These are phyloP conservation scores for Drosophila niveifrons DNA, from an alignment of 2,888 invertebrate species.

Conservation along the genomic window DNA sequence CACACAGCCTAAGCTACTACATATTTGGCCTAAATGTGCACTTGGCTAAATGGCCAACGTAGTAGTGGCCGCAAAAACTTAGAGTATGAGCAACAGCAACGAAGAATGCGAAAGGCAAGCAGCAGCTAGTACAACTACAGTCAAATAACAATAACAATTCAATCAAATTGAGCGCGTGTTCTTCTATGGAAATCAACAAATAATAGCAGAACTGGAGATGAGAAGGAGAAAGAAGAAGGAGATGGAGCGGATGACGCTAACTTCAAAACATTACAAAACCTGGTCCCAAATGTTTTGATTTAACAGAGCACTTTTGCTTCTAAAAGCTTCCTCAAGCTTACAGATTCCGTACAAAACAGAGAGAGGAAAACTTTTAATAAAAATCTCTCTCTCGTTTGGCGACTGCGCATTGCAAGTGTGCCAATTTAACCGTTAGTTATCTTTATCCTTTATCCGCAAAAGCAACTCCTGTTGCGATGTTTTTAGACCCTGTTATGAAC, in stretches of 20 bases:
- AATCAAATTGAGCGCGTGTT: constrained; percentile 69
- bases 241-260: not conserved
- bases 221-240: too few species aligned
- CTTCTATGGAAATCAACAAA: constrained; percentile 64
- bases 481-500: not conserved
- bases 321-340: constrained; percentile 16
- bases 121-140: constrained; percentile 36
- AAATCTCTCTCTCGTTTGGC: constrained; percentile 12
- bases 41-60: constrained; percentile 62
- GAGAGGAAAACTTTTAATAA: not conserved
- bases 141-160: constrained; percentile 73
- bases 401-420: constrained; percentile 47
- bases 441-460: constrained; percentile 18
- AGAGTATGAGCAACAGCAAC: constrained; percentile 19
- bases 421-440: constrained; percentile 64
- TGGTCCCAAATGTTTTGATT: constrained; percentile 64
- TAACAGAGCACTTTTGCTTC: constrained; percentile 32
- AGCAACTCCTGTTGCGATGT: constrained; percentile 14
- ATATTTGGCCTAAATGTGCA: constrained; percentile 71
- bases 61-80: constrained; percentile 49
- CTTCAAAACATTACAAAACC: constrained; percentile 45
- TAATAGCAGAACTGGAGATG: constrained; percentile 21
- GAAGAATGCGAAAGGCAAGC: constrained; percentile 19
- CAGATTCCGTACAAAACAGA: not conserved
- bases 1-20: constrained; percentile 39